Evolutionary conservation across 2,113 vertebrate genomes (phyloP), one percentile per base, ranked within the genome.

Genomic region (Mesocricetus auratus): DNA sequence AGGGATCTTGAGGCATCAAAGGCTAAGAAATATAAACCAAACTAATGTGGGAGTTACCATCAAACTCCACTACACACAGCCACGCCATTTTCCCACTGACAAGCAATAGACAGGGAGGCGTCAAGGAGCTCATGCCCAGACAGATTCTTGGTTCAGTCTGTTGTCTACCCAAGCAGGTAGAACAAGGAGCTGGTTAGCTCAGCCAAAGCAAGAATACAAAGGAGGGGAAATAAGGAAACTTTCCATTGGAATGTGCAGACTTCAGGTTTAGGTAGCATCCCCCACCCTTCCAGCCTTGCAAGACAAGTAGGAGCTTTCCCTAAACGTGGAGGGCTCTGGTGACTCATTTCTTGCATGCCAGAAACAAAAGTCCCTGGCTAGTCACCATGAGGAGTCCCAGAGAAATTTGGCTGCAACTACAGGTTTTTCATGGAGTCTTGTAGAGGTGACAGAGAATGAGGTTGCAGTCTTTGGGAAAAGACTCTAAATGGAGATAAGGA

Each of bases 191-290:
- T 45, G 7, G 3, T 91, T 92, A 17, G n/a, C 64, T n/a, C 78
- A 95, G 71, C 62, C 92, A 82, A 82, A 91, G 73, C 89, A 78
- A 45, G 86, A 94, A 89, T 73, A 95, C 26, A 64, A 87, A 95
- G 79, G 71, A 88, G 64, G 69, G 29, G 33, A 95, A 97, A 89
- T 68, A 95, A 64, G 26, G 79, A 93, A 45, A 74, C 56, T 94
- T 71, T 91, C 19, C 12, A 36, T 0, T 68, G 83, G 66, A 26
- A 79, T 75, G 83, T 93, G 62, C 75, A 92, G 50, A 86, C 62
- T 53, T 74, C 53, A 33, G 19, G 26, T 86, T 78, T 50, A 39
- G 31, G 17, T 10, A 82, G 71, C 53, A 39, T 12, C 42, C 45
- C 81, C 68, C 74, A 39, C 68, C 47, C 50, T 24, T 47, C 90